A percentile compares a stretch with the other conserved stretches of the same genome.
These are phyloP conservation scores for Siniperca obscura DNA, from an alignment of 2,797 vertebrate species.

Conservation along the genomic window DNA sequence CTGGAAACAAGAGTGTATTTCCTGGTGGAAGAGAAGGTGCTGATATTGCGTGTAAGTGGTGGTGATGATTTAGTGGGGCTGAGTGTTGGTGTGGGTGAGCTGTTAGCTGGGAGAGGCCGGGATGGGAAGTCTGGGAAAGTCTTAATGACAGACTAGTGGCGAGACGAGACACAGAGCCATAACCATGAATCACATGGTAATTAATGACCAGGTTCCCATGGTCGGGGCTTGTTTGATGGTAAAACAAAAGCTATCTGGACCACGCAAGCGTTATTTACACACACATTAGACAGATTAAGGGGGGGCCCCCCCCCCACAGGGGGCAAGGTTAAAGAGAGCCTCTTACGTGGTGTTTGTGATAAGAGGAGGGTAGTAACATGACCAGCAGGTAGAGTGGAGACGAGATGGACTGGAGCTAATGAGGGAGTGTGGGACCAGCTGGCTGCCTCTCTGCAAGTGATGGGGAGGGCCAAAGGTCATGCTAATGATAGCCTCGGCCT, in stretches of 20 bases:
- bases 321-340: slow-evolving; percentile 59
- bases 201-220: slow-evolving; percentile 80
- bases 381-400: slow-evolving; percentile 60
- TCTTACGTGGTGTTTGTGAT: slow-evolving; percentile 51
- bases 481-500: slow-evolving; percentile 67
- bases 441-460: slow-evolving; percentile 50
- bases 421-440: slow-evolving; percentile 63
- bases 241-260: slow-evolving; percentile 78
- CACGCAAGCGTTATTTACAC: slow-evolving; percentile 71
- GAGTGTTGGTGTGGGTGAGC: slow-evolving; percentile 60
- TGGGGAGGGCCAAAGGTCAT: slow-evolving; percentile 59
- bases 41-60: slow-evolving; percentile 20
- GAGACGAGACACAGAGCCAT: slow-evolving; percentile 75
- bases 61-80: slow-evolving; percentile 32
- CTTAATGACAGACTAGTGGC: slow-evolving; percentile 77
- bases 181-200: slow-evolving; percentile 78
- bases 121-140: slow-evolving; percentile 80
- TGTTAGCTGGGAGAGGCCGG: slow-evolving; percentile 69
- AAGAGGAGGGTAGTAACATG: slow-evolving; percentile 51
- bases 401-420: slow-evolving; percentile 63
- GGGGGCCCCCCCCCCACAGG: too few species aligned
- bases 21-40: slow-evolving; percentile 49
- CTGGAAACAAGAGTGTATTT: slow-evolving; percentile 12
- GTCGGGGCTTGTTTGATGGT: slow-evolving; percentile 74
- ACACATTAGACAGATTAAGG: slow-evolving; percentile 74